Evolutionary conservation across 2,888 invertebrate genomes (phyloP), one percentile per base, ranked within the genome.

Genomic region (Bellardia bayeri): DNA sequence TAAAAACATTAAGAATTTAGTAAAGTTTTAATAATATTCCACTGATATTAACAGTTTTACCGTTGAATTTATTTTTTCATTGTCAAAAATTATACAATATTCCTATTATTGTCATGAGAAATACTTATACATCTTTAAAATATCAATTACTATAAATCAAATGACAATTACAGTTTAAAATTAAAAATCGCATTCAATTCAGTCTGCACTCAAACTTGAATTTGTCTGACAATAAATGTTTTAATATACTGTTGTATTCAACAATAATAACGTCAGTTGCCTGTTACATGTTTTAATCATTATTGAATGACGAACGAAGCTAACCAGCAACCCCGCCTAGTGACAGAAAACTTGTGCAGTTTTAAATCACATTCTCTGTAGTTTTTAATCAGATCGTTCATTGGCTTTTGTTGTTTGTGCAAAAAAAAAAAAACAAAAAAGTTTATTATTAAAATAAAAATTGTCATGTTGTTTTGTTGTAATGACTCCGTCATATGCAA

Each of bases 401-500:
- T 64, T 64, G 64, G 37, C 75, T 64, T 64, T 63, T 74, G 37
- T 14, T 45, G 33, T 13, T 33, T 45, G n/a, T 37, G 2, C 9
- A 6, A 63, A 49, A 58, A 16, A 64, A 40, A 64, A 64, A 42
- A 64, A 42, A 64, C 42, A 42, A 64, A 66, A 8, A 4, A 37
- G 37, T 37, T 58, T 69, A 45, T 61, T 64, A 54, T 33, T n/a
- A n/a, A 51, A 69, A 33, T 33, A 61, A 64, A 61, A 64, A 63
- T 61, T 76, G 42, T 49, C 75, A 76, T 76, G 51, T 51, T 75
- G 54, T 66, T 56, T 66, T 42, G 23, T 64, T 82, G n/a, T 66
- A 66, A 56, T 81, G 61, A 76, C 40, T 76, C 51, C 78, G 64
- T 61, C 49, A 54, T 58, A 42, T 71, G 74, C 58, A 49, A 64